These are phyloP conservation scores for Lepidotrigona ventralis DNA, from an alignment of 1,140 invertebrate genomes.

Conservation along the genomic window DNA sequence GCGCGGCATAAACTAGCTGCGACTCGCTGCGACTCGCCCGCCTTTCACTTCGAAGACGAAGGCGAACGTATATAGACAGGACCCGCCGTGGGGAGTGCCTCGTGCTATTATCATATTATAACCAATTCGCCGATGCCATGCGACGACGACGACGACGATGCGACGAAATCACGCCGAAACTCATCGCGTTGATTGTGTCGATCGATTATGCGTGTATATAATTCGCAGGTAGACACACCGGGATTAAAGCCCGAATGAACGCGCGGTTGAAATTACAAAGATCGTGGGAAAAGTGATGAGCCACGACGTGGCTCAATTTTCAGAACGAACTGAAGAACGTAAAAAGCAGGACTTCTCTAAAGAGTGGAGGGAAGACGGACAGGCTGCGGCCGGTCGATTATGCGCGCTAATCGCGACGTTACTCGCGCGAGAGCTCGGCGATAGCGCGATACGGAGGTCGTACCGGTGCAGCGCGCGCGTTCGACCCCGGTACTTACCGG, in stretches of 20 bases:
- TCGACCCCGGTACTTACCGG: conserved; percentile 57
- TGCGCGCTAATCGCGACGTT: conserved; percentile 56
- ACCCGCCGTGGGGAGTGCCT: conserved; percentile 70
- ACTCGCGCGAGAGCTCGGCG: conserved; percentile 41
- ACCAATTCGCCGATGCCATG: conserved; percentile 66
- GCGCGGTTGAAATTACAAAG: neutral
- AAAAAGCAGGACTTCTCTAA: no score
- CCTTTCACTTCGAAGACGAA: conserved; percentile 79
- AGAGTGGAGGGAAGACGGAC: neutral
- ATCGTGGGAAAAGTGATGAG: neutral
- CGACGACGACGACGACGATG: conserved; percentile 33
- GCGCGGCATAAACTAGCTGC: conserved; percentile 72
- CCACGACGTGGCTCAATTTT: neutral
- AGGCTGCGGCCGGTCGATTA: conserved; percentile 21
- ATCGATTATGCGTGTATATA: neutral
- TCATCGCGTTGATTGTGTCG: neutral
- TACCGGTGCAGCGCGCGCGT: conserved; percentile 48
- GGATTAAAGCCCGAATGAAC: neutral
- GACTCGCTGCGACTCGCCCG: conserved; percentile 74
- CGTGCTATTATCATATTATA: conserved; percentile 77
- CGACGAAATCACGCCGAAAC: conserved; percentile 16
- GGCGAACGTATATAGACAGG: conserved; percentile 68
- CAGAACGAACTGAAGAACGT: neutral
- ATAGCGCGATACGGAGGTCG: conserved; percentile 68
- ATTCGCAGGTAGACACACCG: no score